Percentiles rank a stretch among this genome's conserved stretches.
Conservation (phyloP, 2,888 invertebrate species). For the Syrista parreyssii region DNA sequence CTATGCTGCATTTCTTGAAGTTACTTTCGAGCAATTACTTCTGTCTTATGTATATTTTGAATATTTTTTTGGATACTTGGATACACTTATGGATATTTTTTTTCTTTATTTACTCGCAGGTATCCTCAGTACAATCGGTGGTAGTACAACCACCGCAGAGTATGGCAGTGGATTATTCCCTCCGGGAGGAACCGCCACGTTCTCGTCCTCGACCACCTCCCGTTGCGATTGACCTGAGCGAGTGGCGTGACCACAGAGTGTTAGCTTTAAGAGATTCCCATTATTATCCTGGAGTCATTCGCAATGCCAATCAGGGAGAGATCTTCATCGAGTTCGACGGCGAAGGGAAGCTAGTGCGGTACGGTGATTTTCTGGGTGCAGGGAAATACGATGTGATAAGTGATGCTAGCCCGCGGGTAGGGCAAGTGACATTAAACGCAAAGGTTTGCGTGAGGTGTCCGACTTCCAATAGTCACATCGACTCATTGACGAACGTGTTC, state of each 20-base stretch:
- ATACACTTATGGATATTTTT: background rate
- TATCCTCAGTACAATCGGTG: conserved; percentile 53
- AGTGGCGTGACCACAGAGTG: conserved; percentile 94
- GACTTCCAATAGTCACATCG: conserved; percentile 73
- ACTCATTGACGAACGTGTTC: conserved; percentile 77
- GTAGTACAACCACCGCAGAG: conserved; percentile 70
- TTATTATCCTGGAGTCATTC: conserved; percentile 90
- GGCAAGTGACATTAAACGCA: conserved; percentile 82
- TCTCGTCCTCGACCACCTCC: conserved; percentile 56
- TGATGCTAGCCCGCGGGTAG: conserved; percentile 90
- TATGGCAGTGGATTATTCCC: conserved; percentile 72
- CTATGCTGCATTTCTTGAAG: background rate
- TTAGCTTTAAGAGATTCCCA: conserved; percentile 86
- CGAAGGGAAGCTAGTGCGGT: conserved; percentile 77
- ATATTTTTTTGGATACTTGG: no score
- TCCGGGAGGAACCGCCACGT: conserved; percentile 62
- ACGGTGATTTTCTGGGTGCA: conserved; percentile 81
- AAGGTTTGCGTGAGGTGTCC: conserved; percentile 80
- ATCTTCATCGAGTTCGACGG: conserved; percentile 87
- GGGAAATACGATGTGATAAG: conserved; percentile 90
- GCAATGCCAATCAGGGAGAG: conserved; percentile 76
- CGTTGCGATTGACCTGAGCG: conserved; percentile 82
- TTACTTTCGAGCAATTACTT: background rate
- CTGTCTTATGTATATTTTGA: background rate
- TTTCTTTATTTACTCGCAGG: conserved; percentile 31